Evolutionary conservation across 64 coral and sea anemone genomes (phyloP), one percentile per base, ranked within the genome.

Genomic region (Pocillopora verrucosa): DNA sequence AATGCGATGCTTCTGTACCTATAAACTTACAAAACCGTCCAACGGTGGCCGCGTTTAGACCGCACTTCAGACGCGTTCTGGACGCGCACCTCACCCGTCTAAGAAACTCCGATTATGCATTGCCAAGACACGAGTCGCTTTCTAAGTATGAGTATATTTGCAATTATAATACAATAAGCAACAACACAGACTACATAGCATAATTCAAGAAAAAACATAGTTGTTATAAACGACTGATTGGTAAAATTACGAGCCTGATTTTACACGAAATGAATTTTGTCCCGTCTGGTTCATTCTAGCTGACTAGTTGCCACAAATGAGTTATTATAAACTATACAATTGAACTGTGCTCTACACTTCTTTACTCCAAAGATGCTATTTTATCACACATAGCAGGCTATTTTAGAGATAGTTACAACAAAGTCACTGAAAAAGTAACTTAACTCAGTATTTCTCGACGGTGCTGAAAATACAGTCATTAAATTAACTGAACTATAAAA

Each of bases 341-440:
- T 22, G 58, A 79, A 79, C 56, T 79, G 26, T 56, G 22, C 9
- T 51, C 56, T 79, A 56, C 77, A 60, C 56, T 15, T 59, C 19
- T 57, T 79, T 59, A 11, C 22, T 79, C 51, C 58, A 56, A 79
- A 59, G 76, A 59, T 45, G 37, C 51, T 60, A 60, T 19, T 30
- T 59, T 5, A 59, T 22, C 56, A 51, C 56, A 14, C 56, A 79
- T 22, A 69, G 25, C 77, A 79, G 19, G 56, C 11, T 59, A 57
- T 24, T 13, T 79, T 60, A 57, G 51, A 11, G 17, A 37, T 85
- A 85, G 65, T 63, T 85, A 72, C 22, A 85, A 26, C 72, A 34
- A 41, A 72, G 12, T 85, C 37, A 56, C 11, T 45, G 72, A 22
- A 41, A 68, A 85, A 72, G 35, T 12, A 45, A 68, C 61, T 83